Base-by-base conservation (phyloP, 2,797 vertebrate species). In the Triplophysa yarkandensis region DNA sequence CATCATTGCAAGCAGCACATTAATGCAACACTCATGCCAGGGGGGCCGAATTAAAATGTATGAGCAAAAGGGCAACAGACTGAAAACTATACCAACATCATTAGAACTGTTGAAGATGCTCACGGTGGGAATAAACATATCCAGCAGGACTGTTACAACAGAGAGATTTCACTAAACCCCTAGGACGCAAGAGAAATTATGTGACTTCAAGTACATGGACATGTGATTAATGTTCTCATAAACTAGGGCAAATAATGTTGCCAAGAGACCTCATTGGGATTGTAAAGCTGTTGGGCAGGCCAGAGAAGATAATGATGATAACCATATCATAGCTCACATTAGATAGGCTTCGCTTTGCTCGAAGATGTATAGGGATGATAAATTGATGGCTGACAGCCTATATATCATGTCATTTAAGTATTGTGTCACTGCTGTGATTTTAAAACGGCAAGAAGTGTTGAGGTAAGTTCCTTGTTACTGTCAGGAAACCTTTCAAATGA, bases 141-240 rank as follows among this genome's bases (percentile, higher is more conserved):
- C 60, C 55, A 50, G 52, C 11, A 71, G 58, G 36, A 78, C 21
- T 46, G 63, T 61, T 52, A 36, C 57, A 41, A 58, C 13, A n/a
- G 48, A 60, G 63, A 81, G 65, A 30, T 48, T 57, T 50, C 48
- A 68, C 39, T 52, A 50, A 23, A n/a, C 32, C 74, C 64, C 64
- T 41, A 44, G 66, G 69, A 77, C 71, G 67, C 55, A 23, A 19
- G 68, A 63, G 78, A 84, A 79, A 74, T 25, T 32, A 77, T 74
- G 78, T 61, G 67, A 79, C 57, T 74, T 74, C 78, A 74, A 78
- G 77, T 34, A 68, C 68, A 71, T 66, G 63, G 82, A 79, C 76
- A 55, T 81, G 72, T 82, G 80, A 83, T 82, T 74, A 77, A 82
- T 78, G 76, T 71, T 65, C 78, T 69, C 52, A 27, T 71, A 65